Evolutionary conservation across 2,888 invertebrate species (phyloP).

Genomic region (Melitaea athalia): DNA sequence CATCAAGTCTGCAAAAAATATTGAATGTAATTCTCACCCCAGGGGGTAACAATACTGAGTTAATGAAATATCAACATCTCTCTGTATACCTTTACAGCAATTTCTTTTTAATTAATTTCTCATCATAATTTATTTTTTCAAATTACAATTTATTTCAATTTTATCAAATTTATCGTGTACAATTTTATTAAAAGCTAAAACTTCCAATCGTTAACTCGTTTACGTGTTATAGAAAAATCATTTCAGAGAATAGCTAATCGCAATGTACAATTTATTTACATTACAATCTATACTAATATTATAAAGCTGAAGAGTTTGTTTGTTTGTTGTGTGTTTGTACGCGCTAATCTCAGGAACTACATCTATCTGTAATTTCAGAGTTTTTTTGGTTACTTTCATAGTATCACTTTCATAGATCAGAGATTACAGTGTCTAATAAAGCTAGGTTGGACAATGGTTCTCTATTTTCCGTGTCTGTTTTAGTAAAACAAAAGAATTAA

Average conservation of each 20-base stretch:
- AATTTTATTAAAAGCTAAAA: no score
- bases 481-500: slow-evolving; percentile 24
- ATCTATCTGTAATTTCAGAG: no score
- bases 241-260: no score
- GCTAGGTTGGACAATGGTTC: background rate
- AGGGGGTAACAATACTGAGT: slow-evolving; percentile 54
- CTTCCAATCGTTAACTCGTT: no score
- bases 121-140: slow-evolving; percentile 27
- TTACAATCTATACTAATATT: no score
- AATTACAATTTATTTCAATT: slow-evolving; percentile 25
- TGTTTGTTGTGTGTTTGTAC: no score
- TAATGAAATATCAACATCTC: slow-evolving; percentile 70
- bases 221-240: background rate
- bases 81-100: slow-evolving; percentile 44
- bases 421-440: background rate
- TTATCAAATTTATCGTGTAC: background rate
- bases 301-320: no score
- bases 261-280: no score
- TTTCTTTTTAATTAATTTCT: slow-evolving; percentile 49
- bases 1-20: slow-evolving; percentile 59
- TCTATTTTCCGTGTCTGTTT: background rate
- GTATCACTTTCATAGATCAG: no score
- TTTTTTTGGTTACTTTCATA: no score
- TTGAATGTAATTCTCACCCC: slow-evolving; percentile 57
- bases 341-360: no score